Evolutionary conservation across 1,140 invertebrate genomes (phyloP), one percentile per base, ranked within the genome.

Genomic region (Hylaeus anthracinus): DNA sequence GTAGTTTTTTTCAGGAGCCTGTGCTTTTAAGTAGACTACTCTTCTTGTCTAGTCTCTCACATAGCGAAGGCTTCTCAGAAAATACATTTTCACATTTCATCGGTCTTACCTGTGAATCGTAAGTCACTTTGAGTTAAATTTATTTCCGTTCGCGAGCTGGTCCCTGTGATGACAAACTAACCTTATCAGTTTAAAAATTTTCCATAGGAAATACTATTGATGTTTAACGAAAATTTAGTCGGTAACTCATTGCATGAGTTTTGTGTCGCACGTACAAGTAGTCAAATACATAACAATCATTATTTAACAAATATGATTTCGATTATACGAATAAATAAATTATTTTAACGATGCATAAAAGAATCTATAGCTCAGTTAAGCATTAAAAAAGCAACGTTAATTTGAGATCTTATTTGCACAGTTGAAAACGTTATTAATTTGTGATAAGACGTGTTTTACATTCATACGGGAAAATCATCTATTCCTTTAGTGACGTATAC

Each of bases 1-100:
- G 70, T 79, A 73, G 41, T 80, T 80, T 75, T 48, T 72, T 75
- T 61, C 12, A 61, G 5, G 39, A 69, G 64, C 12, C 10, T 75
- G 45, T 60, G 39, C n/a, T 67, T 51, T 75, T 15, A 53, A 72
- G 37, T 73, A 48, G 41, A 51, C 45, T 12, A 43, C 39, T 61
- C 14, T 26, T 26, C 45, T 61, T 58, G 14, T 37, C 26, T 53
- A 5, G 14, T 45, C 12, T 39, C 1, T 55, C 6, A 61, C 5
- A 67, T n/a, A 43, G 6, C 14, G 15, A 51, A 75, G 15, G 3
- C 4, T 48, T 65, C 5, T 56, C 14, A 14, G 26, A 37, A 26
- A 43, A 71, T 53, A 37, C 14, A 26, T 26, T 61, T 15, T 43
- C 48, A 5, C 15, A 61, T 72, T 26, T 10, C 8, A 48, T 45